phyloP scores from a whole-genome alignment of 2,888 invertebrate species.

The Plusia festucae region DNA sequence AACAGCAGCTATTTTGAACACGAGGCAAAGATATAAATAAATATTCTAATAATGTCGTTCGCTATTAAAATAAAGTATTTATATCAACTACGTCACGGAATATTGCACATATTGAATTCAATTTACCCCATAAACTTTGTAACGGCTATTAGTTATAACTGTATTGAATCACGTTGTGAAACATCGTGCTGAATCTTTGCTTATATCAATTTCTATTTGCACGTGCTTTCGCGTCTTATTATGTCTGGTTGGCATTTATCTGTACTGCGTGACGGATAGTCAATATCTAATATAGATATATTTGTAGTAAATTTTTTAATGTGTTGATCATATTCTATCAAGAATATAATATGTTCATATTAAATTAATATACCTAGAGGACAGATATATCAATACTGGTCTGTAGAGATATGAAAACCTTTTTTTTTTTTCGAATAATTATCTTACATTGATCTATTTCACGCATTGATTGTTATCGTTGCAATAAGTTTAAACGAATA shows the following conservation, averaged over 20 bases:
- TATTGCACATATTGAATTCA: not conserved
- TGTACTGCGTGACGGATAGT: conserved; percentile 32
- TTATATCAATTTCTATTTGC: conserved; percentile 29
- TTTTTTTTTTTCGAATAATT: no score
- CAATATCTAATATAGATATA: not conserved
- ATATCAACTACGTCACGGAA: not conserved
- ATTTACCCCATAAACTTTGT: not conserved
- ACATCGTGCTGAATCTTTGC: conserved; percentile 26
- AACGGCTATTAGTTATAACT: not conserved
- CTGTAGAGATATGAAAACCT: no score
- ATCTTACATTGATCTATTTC: no score
- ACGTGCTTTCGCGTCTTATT: conserved; percentile 38
- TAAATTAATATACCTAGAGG: no score
- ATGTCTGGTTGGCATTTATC: conserved; percentile 39
- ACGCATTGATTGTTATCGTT: no score
- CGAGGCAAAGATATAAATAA: not conserved
- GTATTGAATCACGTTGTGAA: conserved; percentile 32
- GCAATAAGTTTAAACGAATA: no score
- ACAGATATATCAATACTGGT: no score
- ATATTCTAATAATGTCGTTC: not conserved
- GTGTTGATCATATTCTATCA: no score
- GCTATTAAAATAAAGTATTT: conserved; percentile 4
- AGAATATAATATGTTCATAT: no score
- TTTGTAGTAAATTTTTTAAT: not conserved
- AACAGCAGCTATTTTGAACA: not conserved